Percentiles rank a stretch among this genome's conserved stretches.
Conservation (phyloP, 2,113 vertebrate genomes). For the Pardalotus punctatus region DNA sequence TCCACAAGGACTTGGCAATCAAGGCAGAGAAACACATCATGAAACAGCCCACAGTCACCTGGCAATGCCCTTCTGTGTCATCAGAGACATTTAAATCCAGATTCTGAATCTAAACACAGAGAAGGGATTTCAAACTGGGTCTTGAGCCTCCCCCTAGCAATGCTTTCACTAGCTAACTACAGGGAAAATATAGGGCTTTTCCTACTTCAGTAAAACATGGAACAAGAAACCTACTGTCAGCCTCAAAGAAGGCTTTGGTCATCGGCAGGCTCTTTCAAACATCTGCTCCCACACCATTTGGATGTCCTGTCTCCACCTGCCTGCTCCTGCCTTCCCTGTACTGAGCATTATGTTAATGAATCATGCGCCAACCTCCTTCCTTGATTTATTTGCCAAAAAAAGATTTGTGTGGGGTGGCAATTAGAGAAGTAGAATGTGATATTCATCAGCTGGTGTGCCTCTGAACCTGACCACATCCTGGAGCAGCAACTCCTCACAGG, state of each 20-base stretch:
- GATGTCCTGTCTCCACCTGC: conserved; percentile 9
- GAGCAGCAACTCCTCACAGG: not conserved
- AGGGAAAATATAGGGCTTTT: not conserved
- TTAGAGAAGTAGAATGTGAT: not conserved
- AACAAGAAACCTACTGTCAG: not conserved
- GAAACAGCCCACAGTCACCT: not conserved
- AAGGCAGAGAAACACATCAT: not conserved
- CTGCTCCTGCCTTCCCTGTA: not conserved
- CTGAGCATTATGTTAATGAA: not conserved
- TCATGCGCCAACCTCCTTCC: not conserved
- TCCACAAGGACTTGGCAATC: not conserved
- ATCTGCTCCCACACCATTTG: not conserved
- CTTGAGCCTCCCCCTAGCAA: not conserved
- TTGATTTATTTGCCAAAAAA: not conserved
- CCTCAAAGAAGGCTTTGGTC: not conserved
- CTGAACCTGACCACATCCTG: not conserved
- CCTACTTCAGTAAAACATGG: not conserved
- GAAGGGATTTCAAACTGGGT: not conserved
- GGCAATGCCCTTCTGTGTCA: not conserved
- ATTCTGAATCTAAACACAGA: not conserved
- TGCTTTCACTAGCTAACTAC: not conserved
- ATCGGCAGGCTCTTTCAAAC: not conserved
- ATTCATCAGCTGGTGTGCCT: not conserved
- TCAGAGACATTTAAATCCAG: not conserved
- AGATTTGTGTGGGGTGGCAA: not conserved